Conservation (phyloP, 2,113 vertebrate species). For the Noturus placidus region DNA sequence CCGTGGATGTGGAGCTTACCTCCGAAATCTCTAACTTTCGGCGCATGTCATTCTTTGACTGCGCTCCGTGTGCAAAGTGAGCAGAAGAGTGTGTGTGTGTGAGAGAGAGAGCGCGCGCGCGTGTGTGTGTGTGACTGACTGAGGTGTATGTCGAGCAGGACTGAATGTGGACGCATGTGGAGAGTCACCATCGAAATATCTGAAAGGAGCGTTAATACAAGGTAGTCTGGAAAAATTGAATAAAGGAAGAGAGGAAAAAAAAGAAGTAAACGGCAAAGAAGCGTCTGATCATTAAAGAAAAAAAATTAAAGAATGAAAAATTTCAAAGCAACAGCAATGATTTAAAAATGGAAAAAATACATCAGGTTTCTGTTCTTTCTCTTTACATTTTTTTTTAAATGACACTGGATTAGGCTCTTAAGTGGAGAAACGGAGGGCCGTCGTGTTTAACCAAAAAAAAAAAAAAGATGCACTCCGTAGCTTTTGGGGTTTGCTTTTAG, state of each 20-base stretch:
- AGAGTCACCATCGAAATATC: slow-evolving; percentile 53
- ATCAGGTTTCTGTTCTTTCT: slow-evolving; percentile 61
- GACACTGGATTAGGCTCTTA: slow-evolving; percentile 91
- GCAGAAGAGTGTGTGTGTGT: slow-evolving; percentile 80
- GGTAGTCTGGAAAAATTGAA: slow-evolving; percentile 57
- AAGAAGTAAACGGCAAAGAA: slow-evolving; percentile 83
- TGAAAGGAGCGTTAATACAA: slow-evolving; percentile 37
- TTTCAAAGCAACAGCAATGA: slow-evolving; percentile 67
- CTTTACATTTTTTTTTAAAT: slow-evolving; percentile 62
- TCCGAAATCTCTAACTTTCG: slow-evolving; percentile 55
- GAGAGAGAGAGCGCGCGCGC: slow-evolving; percentile 68
- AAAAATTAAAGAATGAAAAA: slow-evolving; percentile 72
- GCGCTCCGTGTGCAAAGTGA: slow-evolving; percentile 84
- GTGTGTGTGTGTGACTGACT: slow-evolving; percentile 50
- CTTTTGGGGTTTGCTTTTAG: slow-evolving; percentile 83
- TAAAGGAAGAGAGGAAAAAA: slow-evolving; percentile 55
- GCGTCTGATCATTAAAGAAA: slow-evolving; percentile 78
- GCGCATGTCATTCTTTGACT: slow-evolving; percentile 73
- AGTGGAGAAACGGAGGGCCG: slow-evolving; percentile 76
- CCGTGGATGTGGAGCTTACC: slow-evolving; percentile 84
- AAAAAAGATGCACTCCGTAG: slow-evolving; percentile 68
- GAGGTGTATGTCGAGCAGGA: slow-evolving; percentile 63
- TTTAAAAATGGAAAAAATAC: slow-evolving; percentile 44
- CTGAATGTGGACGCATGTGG: slow-evolving; percentile 90
- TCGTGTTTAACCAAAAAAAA: slow-evolving; percentile 46